Evolutionary conservation across 2,797 vertebrate genomes (phyloP).

Genomic region (Coilia nasus): DNA sequence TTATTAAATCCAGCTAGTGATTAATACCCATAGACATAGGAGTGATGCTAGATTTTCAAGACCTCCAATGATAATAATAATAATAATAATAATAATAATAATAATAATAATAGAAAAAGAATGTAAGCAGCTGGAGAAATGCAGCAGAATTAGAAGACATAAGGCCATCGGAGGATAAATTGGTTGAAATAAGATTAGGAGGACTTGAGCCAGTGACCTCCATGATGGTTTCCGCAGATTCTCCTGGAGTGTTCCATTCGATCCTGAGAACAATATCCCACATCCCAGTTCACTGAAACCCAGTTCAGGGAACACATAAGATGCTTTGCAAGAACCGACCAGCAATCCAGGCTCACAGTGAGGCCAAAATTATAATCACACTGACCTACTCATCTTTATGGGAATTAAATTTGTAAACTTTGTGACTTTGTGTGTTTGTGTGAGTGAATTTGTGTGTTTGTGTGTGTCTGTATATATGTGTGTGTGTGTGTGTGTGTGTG

Average conservation of each 20-base stretch:
- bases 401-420: background rate
- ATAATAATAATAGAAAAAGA: background rate
- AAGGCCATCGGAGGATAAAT: background rate
- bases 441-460: background rate
- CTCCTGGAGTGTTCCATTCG: too few relatives aligned
- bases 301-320: background rate
- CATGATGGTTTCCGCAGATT: too few relatives aligned
- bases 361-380: background rate
- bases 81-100: too few relatives aligned
- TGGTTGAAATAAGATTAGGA: background rate
- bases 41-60: background rate
- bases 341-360: background rate
- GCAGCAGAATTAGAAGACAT: background rate
- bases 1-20: background rate
- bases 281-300: background rate
- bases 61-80: background rate
- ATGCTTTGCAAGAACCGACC: background rate
- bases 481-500: background rate
- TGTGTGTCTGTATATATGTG: background rate
- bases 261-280: background rate
- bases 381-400: background rate
- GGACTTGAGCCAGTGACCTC: background rate
- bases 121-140: background rate
- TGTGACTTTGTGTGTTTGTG: background rate
- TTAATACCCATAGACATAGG: background rate